Conservation (phyloP, 2,113 vertebrate genomes). For the Spilogale gracilis region DNA sequence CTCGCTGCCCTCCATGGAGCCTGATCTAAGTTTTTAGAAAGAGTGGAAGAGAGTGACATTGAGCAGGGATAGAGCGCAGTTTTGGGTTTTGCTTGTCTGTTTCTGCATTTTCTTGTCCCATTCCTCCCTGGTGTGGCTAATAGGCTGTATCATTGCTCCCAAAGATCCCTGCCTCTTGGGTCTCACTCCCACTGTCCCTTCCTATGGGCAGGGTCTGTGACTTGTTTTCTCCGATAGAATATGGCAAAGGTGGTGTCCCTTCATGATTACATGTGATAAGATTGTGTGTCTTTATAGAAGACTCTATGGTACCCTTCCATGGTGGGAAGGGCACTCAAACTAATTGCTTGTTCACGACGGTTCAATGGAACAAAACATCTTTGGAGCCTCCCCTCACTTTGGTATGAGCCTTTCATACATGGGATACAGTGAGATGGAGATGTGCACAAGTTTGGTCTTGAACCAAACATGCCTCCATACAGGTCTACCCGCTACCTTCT, state of each 20-base stretch:
- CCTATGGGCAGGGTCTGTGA: too few relatives aligned
- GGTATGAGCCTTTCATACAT: neutral
- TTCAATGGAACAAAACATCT: accelerated
- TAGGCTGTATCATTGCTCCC: neutral
- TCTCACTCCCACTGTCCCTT: neutral
- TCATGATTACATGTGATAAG: neutral
- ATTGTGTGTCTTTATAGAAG: neutral
- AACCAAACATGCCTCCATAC: accelerated
- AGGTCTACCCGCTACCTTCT: neutral
- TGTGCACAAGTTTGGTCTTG: too few relatives aligned
- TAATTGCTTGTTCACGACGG: accelerated
- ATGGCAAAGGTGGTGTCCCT: too few relatives aligned
- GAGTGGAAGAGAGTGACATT: neutral
- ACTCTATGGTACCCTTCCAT: neutral
- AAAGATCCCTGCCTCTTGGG: accelerated
- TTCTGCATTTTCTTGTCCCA: accelerated
- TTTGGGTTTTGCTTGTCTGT: neutral
- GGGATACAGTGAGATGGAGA: accelerated
- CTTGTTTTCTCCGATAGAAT: neutral
- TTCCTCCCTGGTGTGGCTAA: too few relatives aligned
- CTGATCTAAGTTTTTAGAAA: neutral
- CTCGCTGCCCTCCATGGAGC: neutral
- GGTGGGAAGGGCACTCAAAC: too few relatives aligned
- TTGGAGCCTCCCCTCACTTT: accelerated
- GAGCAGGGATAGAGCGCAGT: accelerated